phyloP scores from a whole-genome alignment of 2,113 vertebrate species.

The Taurulus bubalis region DNA sequence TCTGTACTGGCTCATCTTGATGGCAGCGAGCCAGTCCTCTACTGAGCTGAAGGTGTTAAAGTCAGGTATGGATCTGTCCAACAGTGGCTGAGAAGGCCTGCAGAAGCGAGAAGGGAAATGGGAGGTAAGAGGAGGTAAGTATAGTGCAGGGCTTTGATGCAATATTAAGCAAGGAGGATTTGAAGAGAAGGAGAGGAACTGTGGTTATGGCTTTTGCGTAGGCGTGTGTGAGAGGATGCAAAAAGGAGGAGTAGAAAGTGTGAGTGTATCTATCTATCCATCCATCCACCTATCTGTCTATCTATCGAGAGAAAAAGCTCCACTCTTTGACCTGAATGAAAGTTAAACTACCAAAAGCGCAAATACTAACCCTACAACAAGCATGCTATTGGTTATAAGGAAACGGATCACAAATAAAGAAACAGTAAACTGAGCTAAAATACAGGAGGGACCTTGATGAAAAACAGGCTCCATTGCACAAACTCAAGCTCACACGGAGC shows the following conservation, averaged over 20 bases:
- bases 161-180: constrained; percentile 50
- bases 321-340: not conserved
- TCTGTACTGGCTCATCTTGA: constrained; percentile 99
- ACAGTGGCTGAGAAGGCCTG: constrained; percentile 98
- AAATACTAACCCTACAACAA: not conserved
- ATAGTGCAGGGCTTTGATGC: constrained; percentile 36
- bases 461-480: constrained; percentile 8
- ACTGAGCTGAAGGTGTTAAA: constrained; percentile 99
- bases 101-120: not conserved
- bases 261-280: not conserved
- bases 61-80: constrained; percentile 97
- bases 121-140: constrained; percentile 7
- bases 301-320: not conserved
- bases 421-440: not conserved
- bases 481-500: constrained; percentile 5
- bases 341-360: not conserved
- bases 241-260: constrained; percentile 4
- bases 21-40: constrained; percentile 97
- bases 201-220: constrained; percentile 19
- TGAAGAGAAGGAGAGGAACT: constrained; percentile 20
- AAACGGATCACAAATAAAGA: constrained; percentile 10
- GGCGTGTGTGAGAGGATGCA: constrained; percentile 11
- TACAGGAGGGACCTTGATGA: constrained; percentile 12
- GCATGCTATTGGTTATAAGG: not conserved
- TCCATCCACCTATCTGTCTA: not conserved